Evolutionary conservation across 2,888 invertebrate genomes (phyloP), one percentile per base, ranked within the genome.

Genomic region (Lasioglossum oenotherae): DNA sequence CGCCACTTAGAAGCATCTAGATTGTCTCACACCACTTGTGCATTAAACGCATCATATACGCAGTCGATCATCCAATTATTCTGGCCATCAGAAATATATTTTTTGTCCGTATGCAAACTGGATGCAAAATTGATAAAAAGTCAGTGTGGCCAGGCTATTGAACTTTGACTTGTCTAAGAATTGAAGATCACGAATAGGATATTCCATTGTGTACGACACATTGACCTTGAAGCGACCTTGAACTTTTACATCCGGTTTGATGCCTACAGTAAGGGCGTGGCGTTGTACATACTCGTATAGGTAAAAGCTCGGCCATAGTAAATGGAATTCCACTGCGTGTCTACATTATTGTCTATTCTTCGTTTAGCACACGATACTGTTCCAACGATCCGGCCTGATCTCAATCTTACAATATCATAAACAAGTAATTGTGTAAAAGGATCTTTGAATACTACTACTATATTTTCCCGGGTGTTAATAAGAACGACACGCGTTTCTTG

Each of bases 281-380:
- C 69, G 35, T 69, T 38, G 69, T 4, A 23, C 23, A 23, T 23
- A 23, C 35, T 8, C 8, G 31, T 5, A 23, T 12, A n/a, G 35
- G 69, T 38, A 23, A 69, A 38, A 69, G 38, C 23, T 69, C n/a
- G 19, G 38, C 19, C 69, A 38, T 69, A 69, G 10, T 38, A 69
- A 69, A 35, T 69, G 69, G 69, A 73, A 84, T 79, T 72, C 69
- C 49, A 23, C 38, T 69, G 38, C 38, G 35, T 38, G 35, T 38
- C 81, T 44, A 35, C 77, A 44, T 74, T 53, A 78, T 72, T 53
- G 41, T 74, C 19, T 41, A 19, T 57, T 76, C 53, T 73, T 31
- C 49, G n/a, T 46, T 84, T 23, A 71, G 38, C 67, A 46, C 5
- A 46, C 44, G 31, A 72, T 23, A 27, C 74, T 74, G 27, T 57